Evolutionary conservation across 2,113 vertebrate species (phyloP).

Genomic region (Mellivora capensis): DNA sequence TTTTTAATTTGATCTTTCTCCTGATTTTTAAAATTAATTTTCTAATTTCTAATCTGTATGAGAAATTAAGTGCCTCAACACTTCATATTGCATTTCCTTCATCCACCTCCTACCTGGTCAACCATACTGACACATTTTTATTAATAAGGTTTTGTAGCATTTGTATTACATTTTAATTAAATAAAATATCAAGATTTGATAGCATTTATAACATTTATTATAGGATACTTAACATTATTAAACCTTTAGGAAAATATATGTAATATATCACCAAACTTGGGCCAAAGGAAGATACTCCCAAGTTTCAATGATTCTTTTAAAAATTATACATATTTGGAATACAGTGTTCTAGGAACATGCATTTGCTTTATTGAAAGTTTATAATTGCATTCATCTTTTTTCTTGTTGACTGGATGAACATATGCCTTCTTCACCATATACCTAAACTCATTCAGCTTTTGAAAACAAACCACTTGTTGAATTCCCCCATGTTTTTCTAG

Average conservation of each 20-base stretch:
- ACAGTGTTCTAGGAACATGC: background rate
- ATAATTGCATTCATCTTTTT: background rate
- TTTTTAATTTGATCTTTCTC: background rate
- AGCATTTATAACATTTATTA: background rate
- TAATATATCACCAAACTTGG: background rate
- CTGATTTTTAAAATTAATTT: background rate
- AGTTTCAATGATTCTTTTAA: background rate
- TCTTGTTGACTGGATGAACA: background rate
- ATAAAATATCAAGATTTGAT: background rate
- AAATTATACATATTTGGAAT: background rate
- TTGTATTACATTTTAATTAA: background rate
- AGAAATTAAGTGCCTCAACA: background rate
- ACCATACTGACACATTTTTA: background rate
- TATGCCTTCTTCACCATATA: background rate
- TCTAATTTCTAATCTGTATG: background rate
- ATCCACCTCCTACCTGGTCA: background rate
- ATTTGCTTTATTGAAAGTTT: background rate
- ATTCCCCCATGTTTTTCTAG: background rate
- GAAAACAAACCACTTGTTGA: background rate
- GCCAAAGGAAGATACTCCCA: background rate
- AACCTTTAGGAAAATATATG: background rate
- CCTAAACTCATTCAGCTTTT: background rate
- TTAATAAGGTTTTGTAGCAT: background rate
- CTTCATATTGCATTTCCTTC: background rate
- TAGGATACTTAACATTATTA: background rate